Evolutionary conservation across 2,113 vertebrate genomes (phyloP).

Genomic region (Semicossyphus pulcher): DNA sequence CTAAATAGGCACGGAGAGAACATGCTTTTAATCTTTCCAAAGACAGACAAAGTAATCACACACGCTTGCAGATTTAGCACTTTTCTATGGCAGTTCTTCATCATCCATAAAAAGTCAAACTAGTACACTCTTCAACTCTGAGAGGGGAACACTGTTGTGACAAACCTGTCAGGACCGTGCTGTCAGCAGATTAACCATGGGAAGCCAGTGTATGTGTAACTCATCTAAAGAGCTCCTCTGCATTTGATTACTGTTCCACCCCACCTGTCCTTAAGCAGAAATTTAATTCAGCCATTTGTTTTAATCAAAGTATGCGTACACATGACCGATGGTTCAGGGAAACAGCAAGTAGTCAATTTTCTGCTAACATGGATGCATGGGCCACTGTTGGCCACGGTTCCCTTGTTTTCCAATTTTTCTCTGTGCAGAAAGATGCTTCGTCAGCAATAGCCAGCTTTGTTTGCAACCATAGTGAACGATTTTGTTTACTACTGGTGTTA

Average conservation of each 20-base stretch:
- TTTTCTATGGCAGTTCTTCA: slow-evolving; percentile 23
- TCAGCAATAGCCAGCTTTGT: background rate
- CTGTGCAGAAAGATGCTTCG: background rate
- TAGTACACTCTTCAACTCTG: background rate
- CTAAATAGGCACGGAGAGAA: background rate
- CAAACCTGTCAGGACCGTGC: slow-evolving; percentile 24
- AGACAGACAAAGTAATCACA: background rate
- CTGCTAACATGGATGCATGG: slow-evolving; percentile 12
- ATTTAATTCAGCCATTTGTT: slow-evolving; percentile 43
- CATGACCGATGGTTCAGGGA: background rate
- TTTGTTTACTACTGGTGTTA: background rate
- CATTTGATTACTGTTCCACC: slow-evolving; percentile 32
- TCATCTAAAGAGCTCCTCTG: slow-evolving; percentile 22
- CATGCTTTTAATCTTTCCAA: slow-evolving; percentile 2
- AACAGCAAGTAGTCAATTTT: slow-evolving; percentile 20
- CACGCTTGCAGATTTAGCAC: background rate
- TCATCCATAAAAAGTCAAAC: background rate
- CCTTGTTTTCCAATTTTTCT: slow-evolving; percentile 14
- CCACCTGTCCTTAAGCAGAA: slow-evolving; percentile 7
- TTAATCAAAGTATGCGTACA: slow-evolving; percentile 40
- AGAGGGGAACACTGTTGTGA: slow-evolving; percentile 24
- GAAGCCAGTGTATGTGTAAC: slow-evolving; percentile 32
- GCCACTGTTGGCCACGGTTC: background rate
- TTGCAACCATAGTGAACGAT: background rate
- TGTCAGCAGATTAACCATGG: slow-evolving; percentile 37